These are phyloP conservation scores for Okamejei kenojei DNA, from an alignment of 2,797 vertebrate species.

Conservation along the genomic window DNA sequence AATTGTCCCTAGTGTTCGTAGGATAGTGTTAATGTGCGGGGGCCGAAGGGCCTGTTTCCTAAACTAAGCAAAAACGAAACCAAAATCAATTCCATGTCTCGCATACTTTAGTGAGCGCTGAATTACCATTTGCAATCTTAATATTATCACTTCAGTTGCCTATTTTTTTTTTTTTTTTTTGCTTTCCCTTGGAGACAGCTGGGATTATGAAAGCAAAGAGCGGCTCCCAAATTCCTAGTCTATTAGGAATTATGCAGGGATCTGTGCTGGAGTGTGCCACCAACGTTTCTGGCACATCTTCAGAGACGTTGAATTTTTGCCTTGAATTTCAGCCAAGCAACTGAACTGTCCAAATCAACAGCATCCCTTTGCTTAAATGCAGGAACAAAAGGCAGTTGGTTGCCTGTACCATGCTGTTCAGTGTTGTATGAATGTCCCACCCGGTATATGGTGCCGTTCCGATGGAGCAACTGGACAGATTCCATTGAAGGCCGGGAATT, in stretches of 20 bases:
- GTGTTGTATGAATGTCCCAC: neutral
- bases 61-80: too few species aligned
- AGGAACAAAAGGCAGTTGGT: neutral
- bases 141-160: neutral
- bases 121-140: neutral
- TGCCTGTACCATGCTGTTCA: neutral
- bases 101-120: neutral
- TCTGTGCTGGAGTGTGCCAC: neutral
- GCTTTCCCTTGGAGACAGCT: neutral
- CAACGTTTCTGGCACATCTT: neutral
- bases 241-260: neutral
- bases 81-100: too few species aligned
- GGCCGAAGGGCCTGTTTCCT: too few species aligned
- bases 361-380: neutral
- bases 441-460: neutral
- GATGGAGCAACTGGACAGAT: neutral
- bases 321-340: conserved; percentile 5
- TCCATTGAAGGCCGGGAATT: conserved; percentile 12
- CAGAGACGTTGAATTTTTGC: neutral
- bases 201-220: neutral
- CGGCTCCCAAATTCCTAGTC: neutral
- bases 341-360: neutral
- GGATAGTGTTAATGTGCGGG: too few species aligned
- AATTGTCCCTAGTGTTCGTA: too few species aligned
- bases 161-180: too few species aligned